phyloP scores from a whole-genome alignment of 2,113 vertebrate genomes.

The Platycercus adscitus region DNA sequence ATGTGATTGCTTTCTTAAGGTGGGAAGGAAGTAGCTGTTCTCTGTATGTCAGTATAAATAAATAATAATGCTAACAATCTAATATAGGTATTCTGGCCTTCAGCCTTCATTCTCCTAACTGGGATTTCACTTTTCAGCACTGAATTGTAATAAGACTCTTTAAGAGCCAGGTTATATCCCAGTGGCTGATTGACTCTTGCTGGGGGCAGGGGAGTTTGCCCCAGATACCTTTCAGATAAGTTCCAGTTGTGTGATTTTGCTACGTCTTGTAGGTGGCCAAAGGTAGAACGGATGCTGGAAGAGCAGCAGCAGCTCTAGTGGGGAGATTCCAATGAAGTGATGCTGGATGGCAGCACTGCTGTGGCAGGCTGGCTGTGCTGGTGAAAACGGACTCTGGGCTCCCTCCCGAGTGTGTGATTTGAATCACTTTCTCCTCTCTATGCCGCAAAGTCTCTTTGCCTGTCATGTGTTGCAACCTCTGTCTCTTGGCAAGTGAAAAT shows the following conservation, averaged over 20 bases:
- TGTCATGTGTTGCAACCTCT: not conserved
- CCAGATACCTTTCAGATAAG: not conserved
- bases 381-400: not conserved
- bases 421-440: not conserved
- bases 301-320: not conserved
- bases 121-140: not conserved
- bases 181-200: not conserved
- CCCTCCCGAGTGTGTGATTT: not conserved
- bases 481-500: not conserved
- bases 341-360: fast-evolving
- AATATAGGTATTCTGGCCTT: not conserved
- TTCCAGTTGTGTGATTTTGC: not conserved
- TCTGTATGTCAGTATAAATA: not conserved
- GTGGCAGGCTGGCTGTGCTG: not conserved
- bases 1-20: not conserved
- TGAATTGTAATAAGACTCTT: not conserved
- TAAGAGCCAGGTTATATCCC: not conserved
- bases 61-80: not conserved
- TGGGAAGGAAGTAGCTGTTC: not conserved
- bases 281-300: not conserved
- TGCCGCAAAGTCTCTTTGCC: not conserved
- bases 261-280: not conserved
- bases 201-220: not conserved
- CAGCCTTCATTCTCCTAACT: not conserved
- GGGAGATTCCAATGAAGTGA: not conserved